A percentile compares a stretch with the other conserved stretches of the same genome.
Evolutionary conservation across 2,888 invertebrate genomes (phyloP).

Genomic region (Cryptocheilus praepositus): DNA sequence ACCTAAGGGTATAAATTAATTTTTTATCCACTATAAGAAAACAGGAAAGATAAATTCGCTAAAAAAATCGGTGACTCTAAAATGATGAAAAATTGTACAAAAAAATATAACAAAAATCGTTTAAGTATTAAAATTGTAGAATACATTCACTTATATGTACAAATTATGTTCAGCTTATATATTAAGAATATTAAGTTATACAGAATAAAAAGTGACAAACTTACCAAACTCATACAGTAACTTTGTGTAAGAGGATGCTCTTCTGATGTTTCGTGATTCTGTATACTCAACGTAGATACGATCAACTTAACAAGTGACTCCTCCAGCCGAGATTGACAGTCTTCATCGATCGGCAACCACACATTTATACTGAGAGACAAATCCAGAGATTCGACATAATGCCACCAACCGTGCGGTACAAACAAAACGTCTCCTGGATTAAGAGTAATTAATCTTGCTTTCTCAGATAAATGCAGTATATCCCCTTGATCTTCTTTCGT

Average conservation of each 20-base stretch:
- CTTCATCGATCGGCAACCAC: conserved; percentile 84
- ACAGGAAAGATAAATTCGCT: no score
- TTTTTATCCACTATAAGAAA: no score
- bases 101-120: no score
- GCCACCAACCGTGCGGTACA: conserved; percentile 97
- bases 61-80: no score
- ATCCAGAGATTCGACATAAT: conserved; percentile 87
- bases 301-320: conserved; percentile 70
- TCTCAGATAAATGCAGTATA: conserved; percentile 72
- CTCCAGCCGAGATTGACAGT: conserved; percentile 63
- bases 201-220: no score
- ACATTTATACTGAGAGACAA: conserved; percentile 82
- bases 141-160: no score
- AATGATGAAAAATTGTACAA: no score
- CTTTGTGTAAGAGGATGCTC: conserved; percentile 43
- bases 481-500: conserved; percentile 76
- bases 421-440: conserved; percentile 91
- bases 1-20: no score
- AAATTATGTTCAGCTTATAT: no score
- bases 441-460: conserved; percentile 80
- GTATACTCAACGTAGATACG: conserved; percentile 59
- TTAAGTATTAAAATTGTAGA: no score
- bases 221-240: conserved; percentile 61
- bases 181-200: no score
- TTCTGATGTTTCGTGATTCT: conserved; percentile 44